A percentile compares a stretch with the other conserved stretches of the same genome.
These are phyloP conservation scores for Anas platyrhynchos DNA, from an alignment of 2,113 vertebrate genomes.

Conservation along the genomic window DNA sequence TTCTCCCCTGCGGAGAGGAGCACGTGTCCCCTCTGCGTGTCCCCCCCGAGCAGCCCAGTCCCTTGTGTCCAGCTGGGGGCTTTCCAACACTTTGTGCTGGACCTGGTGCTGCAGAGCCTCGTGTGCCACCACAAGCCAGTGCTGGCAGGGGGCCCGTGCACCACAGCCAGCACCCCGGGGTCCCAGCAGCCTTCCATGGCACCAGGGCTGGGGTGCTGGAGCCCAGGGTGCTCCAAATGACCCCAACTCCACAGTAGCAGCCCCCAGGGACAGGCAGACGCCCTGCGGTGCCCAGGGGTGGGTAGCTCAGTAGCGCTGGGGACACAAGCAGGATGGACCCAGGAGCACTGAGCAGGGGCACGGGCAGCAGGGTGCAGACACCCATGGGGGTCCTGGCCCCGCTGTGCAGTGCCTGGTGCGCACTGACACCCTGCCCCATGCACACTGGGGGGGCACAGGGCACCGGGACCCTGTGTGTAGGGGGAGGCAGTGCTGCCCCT, in stretches of 20 bases:
- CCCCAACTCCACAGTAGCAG: accelerated
- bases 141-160: accelerated
- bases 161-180: accelerated
- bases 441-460: accelerated
- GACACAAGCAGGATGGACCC: background rate
- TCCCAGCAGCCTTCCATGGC: accelerated
- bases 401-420: background rate
- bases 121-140: accelerated
- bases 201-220: background rate
- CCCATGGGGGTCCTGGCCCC: too few relatives aligned
- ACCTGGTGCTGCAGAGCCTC: background rate
- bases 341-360: background rate
- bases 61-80: background rate
- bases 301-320: accelerated
- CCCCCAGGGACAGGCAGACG: background rate
- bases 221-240: background rate
- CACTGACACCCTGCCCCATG: background rate
- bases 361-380: accelerated
- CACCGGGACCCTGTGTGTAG: too few relatives aligned
- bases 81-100: background rate
- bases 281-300: background rate
- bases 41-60: background rate
- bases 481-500: background rate
- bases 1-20: background rate
- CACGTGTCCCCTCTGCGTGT: accelerated